Conservation (phyloP, 1,140 invertebrate species). For the Zaprionus camerounensis region DNA sequence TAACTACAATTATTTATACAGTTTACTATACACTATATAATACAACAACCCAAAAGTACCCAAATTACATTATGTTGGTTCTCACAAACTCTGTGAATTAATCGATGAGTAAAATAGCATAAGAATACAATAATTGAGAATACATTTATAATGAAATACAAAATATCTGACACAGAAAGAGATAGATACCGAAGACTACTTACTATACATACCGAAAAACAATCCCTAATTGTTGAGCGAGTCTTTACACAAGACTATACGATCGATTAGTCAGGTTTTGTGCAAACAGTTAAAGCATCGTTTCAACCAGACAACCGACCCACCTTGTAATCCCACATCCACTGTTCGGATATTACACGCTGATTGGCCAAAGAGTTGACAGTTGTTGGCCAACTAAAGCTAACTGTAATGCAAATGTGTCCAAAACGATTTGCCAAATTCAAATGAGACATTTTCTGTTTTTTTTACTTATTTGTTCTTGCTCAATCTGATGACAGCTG, state of each 20-base stretch:
- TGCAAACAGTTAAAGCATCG: neutral
- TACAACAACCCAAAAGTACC: neutral
- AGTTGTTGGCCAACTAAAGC: constrained; percentile 15
- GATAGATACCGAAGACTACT: neutral
- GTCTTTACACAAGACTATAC: too few species aligned
- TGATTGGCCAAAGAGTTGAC: constrained; percentile 17
- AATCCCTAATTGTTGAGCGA: too few species aligned
- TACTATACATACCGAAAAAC: too few species aligned
- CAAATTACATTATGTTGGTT: too few species aligned
- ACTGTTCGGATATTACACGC: neutral
- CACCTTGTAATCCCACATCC: neutral
- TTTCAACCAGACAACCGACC: neutral
- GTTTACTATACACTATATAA: neutral
- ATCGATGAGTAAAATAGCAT: too few species aligned
- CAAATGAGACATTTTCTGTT: constrained; percentile 25
- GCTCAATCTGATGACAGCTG: constrained; percentile 9
- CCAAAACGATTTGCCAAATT: constrained; percentile 17
- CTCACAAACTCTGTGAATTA: too few species aligned
- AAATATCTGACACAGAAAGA: neutral
- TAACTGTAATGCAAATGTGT: neutral
- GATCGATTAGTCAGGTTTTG: neutral
- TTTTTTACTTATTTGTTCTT: neutral
- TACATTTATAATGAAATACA: neutral
- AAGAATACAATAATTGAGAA: neutral
- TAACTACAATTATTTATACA: constrained; percentile 31